Base-by-base conservation (phyloP, 2,113 vertebrate species). In the Zosterops hypoxanthus region DNA sequence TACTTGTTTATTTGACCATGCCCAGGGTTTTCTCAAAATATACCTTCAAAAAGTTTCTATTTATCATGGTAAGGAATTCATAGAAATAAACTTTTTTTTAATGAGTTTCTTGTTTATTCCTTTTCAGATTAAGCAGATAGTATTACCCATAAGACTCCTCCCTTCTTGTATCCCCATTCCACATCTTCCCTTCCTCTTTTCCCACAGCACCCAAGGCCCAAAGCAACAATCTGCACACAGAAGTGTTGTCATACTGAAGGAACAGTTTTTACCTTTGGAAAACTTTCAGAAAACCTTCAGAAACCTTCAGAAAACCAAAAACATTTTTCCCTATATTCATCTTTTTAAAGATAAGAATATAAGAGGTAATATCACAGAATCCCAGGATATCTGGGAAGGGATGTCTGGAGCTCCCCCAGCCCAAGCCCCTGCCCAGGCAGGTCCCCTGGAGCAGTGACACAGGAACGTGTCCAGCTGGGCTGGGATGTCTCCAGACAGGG, bases 131-230 rank as follows among this genome's bases (percentile, higher is more conserved):
- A 70, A 65, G 36, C 21, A 69, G 26, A 33, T 6, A 39, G 17
- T 0, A 0, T 3, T 52, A 9, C 14, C 41, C 61, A 29, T 5
- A 33, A 31, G 21, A 29, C 11, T 15, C 39, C 16, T 59, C 14
- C 23, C 11, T 77, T 55, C 21, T 50, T 60, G 5, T 28, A 39
- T 7, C 11, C 47, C 8, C 25, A 31, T 5, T 20, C 47, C 36
- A 12, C 11, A 3, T 4, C 41, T 70, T 57, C 47, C 21, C 20
- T 63, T 46, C 19, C 19, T 16, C 9, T 41, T 23, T 50, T 69
- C 42, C n/a, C 52, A 10, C 24, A 31, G 21, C 39, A 36, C 20
- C 61, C 41, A 19, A 26, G 34, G 22, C 55, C 55, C 3, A 16
- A 3, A 57, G 63, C n/a, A 44, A 6, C 26, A 26, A 36, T 4